phyloP scores from a whole-genome alignment of 2,113 vertebrate species.

The Mirounga angustirostris region DNA sequence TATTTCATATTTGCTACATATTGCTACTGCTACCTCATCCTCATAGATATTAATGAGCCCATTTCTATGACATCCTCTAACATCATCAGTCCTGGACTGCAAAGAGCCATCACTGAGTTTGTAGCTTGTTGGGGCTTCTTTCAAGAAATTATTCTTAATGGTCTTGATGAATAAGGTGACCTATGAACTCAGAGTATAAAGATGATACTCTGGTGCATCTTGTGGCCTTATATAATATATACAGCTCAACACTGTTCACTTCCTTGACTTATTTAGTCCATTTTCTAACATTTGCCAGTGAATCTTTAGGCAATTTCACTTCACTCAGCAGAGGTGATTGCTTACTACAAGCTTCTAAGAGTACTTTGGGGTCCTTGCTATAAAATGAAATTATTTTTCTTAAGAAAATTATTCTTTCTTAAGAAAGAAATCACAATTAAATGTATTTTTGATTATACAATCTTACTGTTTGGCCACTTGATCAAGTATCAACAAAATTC shows the following conservation, averaged over 20 bases:
- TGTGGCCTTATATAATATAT: neutral
- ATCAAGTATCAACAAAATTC: neutral
- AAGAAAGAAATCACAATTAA: neutral
- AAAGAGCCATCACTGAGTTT: neutral
- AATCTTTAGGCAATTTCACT: neutral
- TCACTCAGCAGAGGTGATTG: neutral
- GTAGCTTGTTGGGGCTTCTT: neutral
- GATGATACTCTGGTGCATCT: neutral
- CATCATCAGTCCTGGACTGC: neutral
- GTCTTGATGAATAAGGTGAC: neutral
- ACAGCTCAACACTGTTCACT: neutral
- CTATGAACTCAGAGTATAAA: neutral
- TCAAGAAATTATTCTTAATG: neutral
- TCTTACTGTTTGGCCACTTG: neutral
- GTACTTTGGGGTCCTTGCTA: neutral
- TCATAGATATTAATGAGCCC: neutral
- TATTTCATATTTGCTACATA: too few relatives aligned
- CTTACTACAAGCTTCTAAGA: neutral
- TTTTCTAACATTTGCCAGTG: neutral
- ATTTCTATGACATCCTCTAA: neutral
- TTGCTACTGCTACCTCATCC: too few relatives aligned
- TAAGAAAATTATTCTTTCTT: neutral
- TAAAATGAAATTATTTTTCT: neutral
- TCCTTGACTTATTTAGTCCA: neutral
- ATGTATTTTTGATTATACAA: neutral